Evolutionary conservation across 2,113 vertebrate genomes (phyloP), one percentile per base, ranked within the genome.

Genomic region (Cyprinodon tularosa): DNA sequence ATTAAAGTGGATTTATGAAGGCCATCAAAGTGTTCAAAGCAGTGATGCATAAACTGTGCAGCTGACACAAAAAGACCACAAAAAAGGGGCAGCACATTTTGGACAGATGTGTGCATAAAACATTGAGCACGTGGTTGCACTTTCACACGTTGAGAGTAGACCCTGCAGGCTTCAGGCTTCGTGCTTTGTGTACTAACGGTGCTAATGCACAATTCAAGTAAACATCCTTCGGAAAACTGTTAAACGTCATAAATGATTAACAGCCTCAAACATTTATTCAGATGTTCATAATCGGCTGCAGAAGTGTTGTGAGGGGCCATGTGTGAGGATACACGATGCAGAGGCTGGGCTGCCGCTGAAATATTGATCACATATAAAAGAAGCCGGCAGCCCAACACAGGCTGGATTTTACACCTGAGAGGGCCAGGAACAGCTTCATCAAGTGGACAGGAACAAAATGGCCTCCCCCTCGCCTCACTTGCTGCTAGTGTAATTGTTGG

Each of bases 331-430:
- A 76, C 77, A 44, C 60, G 66, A 68, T 72, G 9, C 82, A 45
- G 72, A 73, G 69, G 74, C 75, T 37, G 66, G 69, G 68, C 29
- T 61, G 81, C 85, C 66, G 85, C 81, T 93, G 77, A 93, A 93
- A 93, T 91, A 93, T 93, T 91, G 82, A 92, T 90, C 74, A 73
- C 42, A 65, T 76, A 86, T 90, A 92, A 91, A 92, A 90, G 88
- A 92, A 88, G 72, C 81, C 77, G 29, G 79, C 82, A 81, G 81
- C 81, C 78, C 72, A 74, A 79, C 83, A 83, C 82, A n/a, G 64
- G 80, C 87, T 66, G 39, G 65, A 76, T 88, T 87, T 91, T 84
- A 90, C 90, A 90, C 90, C 92, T 90, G 89, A 88, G 80, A 88
- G 88, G 66, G 47, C 53, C 79, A 17, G 78, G 68, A 81, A 88